Evolutionary conservation across 2,888 invertebrate species (phyloP), one percentile per base, ranked within the genome.

Genomic region (Dicyrtomina minuta): DNA sequence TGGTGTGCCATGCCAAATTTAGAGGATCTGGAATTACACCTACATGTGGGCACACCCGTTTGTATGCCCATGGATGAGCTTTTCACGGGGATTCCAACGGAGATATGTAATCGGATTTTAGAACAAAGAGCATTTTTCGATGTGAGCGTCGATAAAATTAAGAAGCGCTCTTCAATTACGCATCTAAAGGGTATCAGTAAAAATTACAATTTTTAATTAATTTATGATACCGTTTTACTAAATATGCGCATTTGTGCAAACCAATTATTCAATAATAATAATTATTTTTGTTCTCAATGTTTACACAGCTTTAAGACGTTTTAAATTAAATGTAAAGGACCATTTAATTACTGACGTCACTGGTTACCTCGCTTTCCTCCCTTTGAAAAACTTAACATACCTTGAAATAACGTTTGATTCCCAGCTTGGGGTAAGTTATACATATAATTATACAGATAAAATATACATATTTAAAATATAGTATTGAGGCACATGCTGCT

Each of bases 261-360:
- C 43, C 43, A 43, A 43, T 43, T 13, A n/a, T n/a, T n/a, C n/a
- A n/a, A n/a, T n/a, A n/a, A n/a, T n/a, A n/a, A n/a, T n/a, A n/a
- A n/a, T n/a, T n/a, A n/a, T n/a, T n/a, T n/a, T n/a, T n/a, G n/a
- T n/a, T n/a, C n/a, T n/a, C n/a, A n/a, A n/a, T 43, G 12, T 10
- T 43, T 13, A 43, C 43, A 13, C 20, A 66, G 66, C 41, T n/a
- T 24, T 66, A 44, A 41, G 24, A 44, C 17, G 43, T 26, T 26
- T 66, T 2, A 66, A 56, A 44, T 26, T 66, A 44, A 43, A 56
- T 44, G 13, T 66, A 15, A 55, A 43, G 26, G 66, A 56, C 15
- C 66, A 66, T 66, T 22, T 55, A 4, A 70, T 76, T 22, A 76
- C 76, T 6, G 75, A 76, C 59, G 65, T 76, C 10, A 71, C 75